phyloP scores from a whole-genome alignment of 1,140 invertebrate species.

The Drosophila willistoni region DNA sequence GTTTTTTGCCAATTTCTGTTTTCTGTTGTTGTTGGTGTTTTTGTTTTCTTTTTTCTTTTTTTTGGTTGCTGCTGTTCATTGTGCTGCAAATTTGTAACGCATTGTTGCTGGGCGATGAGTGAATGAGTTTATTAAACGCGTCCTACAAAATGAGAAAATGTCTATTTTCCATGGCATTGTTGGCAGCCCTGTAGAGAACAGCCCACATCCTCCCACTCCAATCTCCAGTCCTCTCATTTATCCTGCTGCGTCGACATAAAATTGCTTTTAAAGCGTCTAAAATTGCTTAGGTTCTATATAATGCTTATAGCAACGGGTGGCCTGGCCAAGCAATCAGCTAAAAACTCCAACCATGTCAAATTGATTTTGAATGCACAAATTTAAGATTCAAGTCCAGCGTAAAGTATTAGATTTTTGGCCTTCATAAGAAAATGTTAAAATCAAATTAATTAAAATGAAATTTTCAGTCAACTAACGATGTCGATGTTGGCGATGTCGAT shows the following conservation, averaged over 20 bases:
- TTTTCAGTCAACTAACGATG: conserved; percentile 17
- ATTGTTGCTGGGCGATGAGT: conserved; percentile 54
- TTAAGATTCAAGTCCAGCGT: conserved; percentile 18
- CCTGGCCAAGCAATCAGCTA: conserved; percentile 32
- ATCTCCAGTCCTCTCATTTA: conserved; percentile 13
- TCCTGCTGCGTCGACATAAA: conserved; percentile 44
- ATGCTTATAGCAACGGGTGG: conserved; percentile 32
- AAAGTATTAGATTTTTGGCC: conserved; percentile 30
- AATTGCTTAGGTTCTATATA: conserved; percentile 45
- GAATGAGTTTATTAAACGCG: conserved; percentile 59
- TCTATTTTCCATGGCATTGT: conserved; percentile 34
- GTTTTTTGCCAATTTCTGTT: not conserved
- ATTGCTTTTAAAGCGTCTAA: conserved; percentile 47
- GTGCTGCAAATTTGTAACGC: conserved; percentile 69
- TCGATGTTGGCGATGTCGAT: conserved; percentile 10
- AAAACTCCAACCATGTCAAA: conserved; percentile 17
- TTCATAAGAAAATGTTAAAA: conserved; percentile 44
- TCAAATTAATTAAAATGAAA: conserved; percentile 74
- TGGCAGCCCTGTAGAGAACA: not conserved
- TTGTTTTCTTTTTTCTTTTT: not conserved
- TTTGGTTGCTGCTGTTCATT: conserved; percentile 40
- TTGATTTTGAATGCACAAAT: conserved; percentile 24
- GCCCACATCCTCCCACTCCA: not conserved
- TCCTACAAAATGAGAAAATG: conserved; percentile 54
- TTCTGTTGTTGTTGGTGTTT: not conserved